These are phyloP conservation scores for Sanderia malayensis DNA, from an alignment of 30 jellyfish, hydroid and myxozoan species.

Conservation along the genomic window DNA sequence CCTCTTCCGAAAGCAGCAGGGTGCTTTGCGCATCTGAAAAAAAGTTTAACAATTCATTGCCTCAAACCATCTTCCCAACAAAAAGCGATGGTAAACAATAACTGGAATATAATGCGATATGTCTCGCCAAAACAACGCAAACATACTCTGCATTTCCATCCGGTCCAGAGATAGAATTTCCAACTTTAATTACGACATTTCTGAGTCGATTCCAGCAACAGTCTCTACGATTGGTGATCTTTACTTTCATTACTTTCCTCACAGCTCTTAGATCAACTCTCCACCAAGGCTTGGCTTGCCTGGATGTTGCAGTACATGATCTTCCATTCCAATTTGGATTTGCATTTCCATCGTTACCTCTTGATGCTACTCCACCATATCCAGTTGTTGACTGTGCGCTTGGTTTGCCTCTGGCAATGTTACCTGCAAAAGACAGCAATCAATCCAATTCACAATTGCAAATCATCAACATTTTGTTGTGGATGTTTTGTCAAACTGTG, in stretches of 20 bases:
- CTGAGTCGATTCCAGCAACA: slow-evolving; percentile 37
- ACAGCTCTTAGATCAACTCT: slow-evolving; percentile 35
- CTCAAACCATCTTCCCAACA: background rate
- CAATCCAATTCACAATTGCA: background rate
- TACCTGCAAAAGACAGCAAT: slow-evolving; percentile 10
- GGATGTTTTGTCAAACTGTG: no score
- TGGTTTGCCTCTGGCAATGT: slow-evolving; percentile 33
- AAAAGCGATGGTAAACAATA: background rate
- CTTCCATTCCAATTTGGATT: slow-evolving; percentile 5
- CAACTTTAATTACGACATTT: slow-evolving; percentile 16
- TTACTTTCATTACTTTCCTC: slow-evolving; percentile 23
- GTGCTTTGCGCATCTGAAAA: slow-evolving; percentile 35
- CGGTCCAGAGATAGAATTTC: slow-evolving; percentile 12
- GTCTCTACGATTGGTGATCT: slow-evolving; percentile 25
- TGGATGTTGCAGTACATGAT: slow-evolving; percentile 30
- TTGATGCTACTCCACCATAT: slow-evolving; percentile 5
- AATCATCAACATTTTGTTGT: no score
- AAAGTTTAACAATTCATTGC: background rate
- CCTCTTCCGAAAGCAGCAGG: slow-evolving; percentile 51
- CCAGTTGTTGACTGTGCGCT: slow-evolving; percentile 29
- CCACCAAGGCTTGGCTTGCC: slow-evolving; percentile 46
- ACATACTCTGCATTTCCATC: slow-evolving; percentile 25
- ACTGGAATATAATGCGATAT: background rate
- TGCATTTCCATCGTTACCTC: slow-evolving; percentile 37
- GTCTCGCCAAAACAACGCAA: no score